Base-by-base conservation (phyloP, 2,888 invertebrate genomes). In the Tetragonula carbonaria region DNA sequence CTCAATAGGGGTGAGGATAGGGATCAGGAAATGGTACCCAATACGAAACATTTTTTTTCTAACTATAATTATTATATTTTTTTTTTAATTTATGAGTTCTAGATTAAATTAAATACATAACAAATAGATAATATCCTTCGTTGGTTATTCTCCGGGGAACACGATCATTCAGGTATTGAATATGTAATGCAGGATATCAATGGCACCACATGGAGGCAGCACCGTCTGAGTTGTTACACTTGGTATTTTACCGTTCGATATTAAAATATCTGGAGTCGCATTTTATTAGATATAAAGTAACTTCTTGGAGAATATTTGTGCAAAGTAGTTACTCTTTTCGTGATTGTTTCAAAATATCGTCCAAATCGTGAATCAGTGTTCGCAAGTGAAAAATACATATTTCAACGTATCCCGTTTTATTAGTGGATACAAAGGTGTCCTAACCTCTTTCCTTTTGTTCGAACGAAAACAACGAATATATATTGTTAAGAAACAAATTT, bases 231-330 rank as follows among this genome's bases (percentile, higher is more conserved):
- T 79, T 79, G 55, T 77, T 84, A 63, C 68, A 79, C 72, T 81
- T 76, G 78, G 70, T 74, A 80, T 65, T 70, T 81, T 80, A 71
- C 63, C 76, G 86, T 81, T 86, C 86, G 80, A 87, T 86, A 81
- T 73, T 16, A 45, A 14, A 57, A n/a, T 81, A 53, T 72, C 71
- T 50, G 66, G 51, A 78, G 71, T 86, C 72, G 76, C 70, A 79
- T 80, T 83, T 74, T 66, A n/a, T 57, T 80, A 66, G 23, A 82
- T 82, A 80, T 73, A 23, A 78, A 82, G 57, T 72, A 78, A 78
- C 28, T 66, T 51, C n/a, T 16, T 62, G 70, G 76, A 66, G 63
- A 55, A 23, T 84, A 73, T 85, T 75, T 74, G 77, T 71, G 50
- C 38, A 75, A 87, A 73, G 68, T 80, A 80, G 6, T 23, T 38